A percentile compares a stretch with the other conserved stretches of the same genome.
phyloP scores from a whole-genome alignment of 2,113 vertebrate species.

The Cygnus atratus region DNA sequence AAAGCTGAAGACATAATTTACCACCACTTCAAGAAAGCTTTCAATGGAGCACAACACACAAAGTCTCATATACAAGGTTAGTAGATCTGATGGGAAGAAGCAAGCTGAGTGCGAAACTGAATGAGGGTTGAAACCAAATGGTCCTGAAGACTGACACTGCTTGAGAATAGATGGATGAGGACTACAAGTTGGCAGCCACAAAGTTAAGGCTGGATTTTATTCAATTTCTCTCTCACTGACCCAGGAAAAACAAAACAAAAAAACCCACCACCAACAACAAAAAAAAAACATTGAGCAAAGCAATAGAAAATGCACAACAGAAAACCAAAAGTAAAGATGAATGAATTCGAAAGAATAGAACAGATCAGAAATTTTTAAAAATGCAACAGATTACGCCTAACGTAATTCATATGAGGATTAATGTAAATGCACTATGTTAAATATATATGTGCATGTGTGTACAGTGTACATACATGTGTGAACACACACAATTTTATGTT shows the following conservation, averaged over 20 bases:
- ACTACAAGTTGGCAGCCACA: neutral
- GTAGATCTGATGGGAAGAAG: neutral
- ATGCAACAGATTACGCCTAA: neutral
- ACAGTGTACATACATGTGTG: neutral
- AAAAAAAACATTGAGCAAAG: neutral
- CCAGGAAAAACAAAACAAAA: neutral
- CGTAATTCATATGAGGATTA: neutral
- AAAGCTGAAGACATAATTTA: neutral
- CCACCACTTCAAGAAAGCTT: neutral
- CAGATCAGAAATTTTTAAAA: neutral
- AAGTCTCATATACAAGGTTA: neutral
- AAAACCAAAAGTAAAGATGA: neutral
- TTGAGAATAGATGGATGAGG: neutral
- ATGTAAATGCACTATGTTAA: neutral
- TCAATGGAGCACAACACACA: neutral
- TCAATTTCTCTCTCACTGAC: neutral
- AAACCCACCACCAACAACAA: neutral
- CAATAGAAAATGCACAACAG: neutral
- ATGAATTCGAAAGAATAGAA: neutral
- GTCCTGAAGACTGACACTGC: neutral
- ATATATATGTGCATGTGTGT: neutral
- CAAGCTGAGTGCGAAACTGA: neutral
- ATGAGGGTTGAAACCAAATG: neutral
- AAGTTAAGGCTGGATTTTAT: neutral
- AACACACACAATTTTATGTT: neutral